Evolutionary conservation across 1,140 invertebrate genomes (phyloP), one percentile per base, ranked within the genome.

Genomic region (Matsumurasca onukii): DNA sequence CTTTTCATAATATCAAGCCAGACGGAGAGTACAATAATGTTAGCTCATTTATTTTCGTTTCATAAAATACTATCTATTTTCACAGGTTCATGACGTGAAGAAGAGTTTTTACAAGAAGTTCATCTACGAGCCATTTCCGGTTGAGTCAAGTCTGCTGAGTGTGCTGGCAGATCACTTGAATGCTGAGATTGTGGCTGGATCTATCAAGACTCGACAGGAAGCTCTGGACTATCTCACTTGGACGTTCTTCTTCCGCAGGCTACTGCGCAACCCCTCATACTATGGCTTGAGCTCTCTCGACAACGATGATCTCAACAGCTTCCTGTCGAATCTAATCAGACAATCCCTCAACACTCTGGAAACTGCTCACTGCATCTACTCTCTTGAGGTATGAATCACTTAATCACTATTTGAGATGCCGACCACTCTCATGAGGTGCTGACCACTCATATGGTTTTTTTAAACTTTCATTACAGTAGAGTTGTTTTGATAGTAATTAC

Each of bases 21-120:
- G n/a, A n/a, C n/a, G n/a, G n/a, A n/a, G n/a, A n/a, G n/a, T n/a
- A n/a, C n/a, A n/a, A n/a, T n/a, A n/a, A n/a, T n/a, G n/a, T n/a
- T n/a, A n/a, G n/a, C n/a, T n/a, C n/a, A n/a, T n/a, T n/a, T n/a
- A n/a, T n/a, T n/a, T n/a, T n/a, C n/a, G n/a, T n/a, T n/a, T n/a
- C n/a, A n/a, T n/a, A n/a, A n/a, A n/a, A n/a, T 17, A 39, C 5
- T 39, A 39, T 39, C 17, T 39, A 66, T 24, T 27, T 22, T 22
- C 12, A 20, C 20, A 75, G 75, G 73, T 99, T 0, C 98, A 99
- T 74, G 98, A 99, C 76, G 88, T 93, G 25, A 99, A 99, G 80
- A 99, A 99, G 79, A 93, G 95, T 78, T 99, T 99, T 82, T 99
- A 99, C 81, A 98, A 98, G 77, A 98, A 98, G 78, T 99, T 99